A percentile compares a stretch with the other conserved stretches of the same genome.
phyloP scores from a whole-genome alignment of 2,797 vertebrate genomes.

The Eulemur coronatus region DNA sequence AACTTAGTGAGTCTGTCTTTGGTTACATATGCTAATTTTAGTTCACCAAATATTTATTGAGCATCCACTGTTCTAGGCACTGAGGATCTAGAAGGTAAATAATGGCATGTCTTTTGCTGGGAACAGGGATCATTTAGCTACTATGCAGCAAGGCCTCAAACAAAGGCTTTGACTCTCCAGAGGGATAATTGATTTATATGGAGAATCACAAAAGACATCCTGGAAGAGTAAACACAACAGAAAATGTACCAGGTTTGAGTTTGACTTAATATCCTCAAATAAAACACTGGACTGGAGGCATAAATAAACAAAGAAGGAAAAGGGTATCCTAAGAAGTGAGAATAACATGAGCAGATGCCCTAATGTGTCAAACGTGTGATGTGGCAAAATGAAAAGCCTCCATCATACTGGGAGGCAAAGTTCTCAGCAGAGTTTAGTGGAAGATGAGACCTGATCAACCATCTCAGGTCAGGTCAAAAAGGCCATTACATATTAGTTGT shows the following conservation, averaged over 20 bases:
- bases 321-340: not conserved
- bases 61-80: not conserved
- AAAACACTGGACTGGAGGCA: not conserved
- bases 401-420: not conserved
- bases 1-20: not conserved
- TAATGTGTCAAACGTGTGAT: not conserved
- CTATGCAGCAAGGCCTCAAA: not conserved
- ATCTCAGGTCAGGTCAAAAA: not conserved
- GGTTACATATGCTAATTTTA: not conserved
- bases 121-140: not conserved
- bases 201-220: not conserved
- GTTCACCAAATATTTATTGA: not conserved
- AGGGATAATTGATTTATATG: not conserved
- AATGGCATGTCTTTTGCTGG: not conserved
- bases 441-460: not conserved
- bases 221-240: not conserved
- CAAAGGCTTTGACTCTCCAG: not conserved
- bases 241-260: not conserved
- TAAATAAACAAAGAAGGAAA: not conserved
- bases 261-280: not conserved
- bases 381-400: not conserved
- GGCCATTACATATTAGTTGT: not conserved
- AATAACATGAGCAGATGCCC: not conserved
- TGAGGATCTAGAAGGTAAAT: not conserved
- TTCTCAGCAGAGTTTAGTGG: not conserved